Conservation (phyloP, 2,888 invertebrate species). For the Phanerotoma sp. region DNA sequence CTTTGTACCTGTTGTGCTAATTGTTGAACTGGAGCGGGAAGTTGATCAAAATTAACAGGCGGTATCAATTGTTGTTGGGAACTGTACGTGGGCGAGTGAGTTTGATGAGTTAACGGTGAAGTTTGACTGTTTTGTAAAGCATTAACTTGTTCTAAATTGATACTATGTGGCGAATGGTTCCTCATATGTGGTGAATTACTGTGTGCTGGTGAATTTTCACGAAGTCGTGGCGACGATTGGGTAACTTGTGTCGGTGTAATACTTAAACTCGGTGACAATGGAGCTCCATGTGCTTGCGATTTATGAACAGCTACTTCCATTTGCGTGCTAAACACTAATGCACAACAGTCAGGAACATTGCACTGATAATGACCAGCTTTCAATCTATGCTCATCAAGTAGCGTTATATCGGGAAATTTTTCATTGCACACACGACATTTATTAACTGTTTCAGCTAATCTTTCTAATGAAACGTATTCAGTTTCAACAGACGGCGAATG, state of each 20-base stretch:
- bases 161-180: conserved; percentile 41
- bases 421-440: conserved; percentile 66
- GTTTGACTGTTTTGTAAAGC: conserved; percentile 34
- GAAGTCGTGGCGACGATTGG: conserved; percentile 43
- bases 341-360: conserved; percentile 52
- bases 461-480: conserved; percentile 68
- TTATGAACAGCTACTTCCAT: conserved; percentile 50
- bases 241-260: conserved; percentile 34
- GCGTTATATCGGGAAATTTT: conserved; percentile 61
- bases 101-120: conserved; percentile 43
- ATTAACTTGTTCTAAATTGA: conserved; percentile 40
- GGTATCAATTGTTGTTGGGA: conserved; percentile 39
- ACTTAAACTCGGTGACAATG: conserved; percentile 41
- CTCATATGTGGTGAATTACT: conserved; percentile 41
- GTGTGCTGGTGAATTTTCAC: conserved; percentile 35
- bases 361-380: conserved; percentile 63
- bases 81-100: conserved; percentile 11
- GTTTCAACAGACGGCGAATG: conserved; percentile 52
- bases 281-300: conserved; percentile 48
- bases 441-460: conserved; percentile 62
- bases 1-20: conserved; percentile 55
- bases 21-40: conserved; percentile 56
- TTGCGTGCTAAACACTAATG: conserved; percentile 46
- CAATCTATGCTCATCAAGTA: conserved; percentile 62
- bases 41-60: conserved; percentile 52